Evolutionary conservation across 2,888 invertebrate species (phyloP), one percentile per base, ranked within the genome.

Genomic region (Eristalinus aeneus): DNA sequence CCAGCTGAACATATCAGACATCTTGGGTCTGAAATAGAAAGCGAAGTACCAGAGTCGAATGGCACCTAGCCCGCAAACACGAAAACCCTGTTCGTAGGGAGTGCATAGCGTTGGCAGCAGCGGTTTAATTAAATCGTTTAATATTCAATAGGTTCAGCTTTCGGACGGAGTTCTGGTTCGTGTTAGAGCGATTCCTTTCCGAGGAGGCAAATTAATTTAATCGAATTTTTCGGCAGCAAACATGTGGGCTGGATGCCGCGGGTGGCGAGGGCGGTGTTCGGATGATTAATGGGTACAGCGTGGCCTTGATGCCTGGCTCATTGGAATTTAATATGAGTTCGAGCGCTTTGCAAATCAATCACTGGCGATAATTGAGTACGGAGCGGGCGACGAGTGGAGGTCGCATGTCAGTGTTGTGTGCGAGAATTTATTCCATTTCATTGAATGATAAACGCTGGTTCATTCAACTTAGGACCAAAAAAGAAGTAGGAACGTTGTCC

Each of bases 71-170:
- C 31, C 34, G 23, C 12, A 23, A 56, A 23, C 20, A 11, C 4
- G 23, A 56, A 23, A 23, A 23, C 11, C 22, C 2, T 56, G 16
- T 10, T 56, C 22, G 11, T 27, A 11, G 27, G 27, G 27, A 5
- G 27, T 3, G 23, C 23, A 56, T 10, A 11, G 22, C 36, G 32
- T 36, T 16, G 58, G 39, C 8, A 74, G 27, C 27, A 68, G 74
- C 46, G 67, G 27, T 84, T 84, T 84, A 79, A 84, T 79, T 79
- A 84, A 84, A 84, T 84, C 69, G 64, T 74, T 83, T 78, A 78
- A 78, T 79, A 84, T 84, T 79, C 65, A 74, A 84, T 79, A 60
- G 69, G 46, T 60, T 69, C 63, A 63, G 68, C 67, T 68, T 74
- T 79, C 20, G 9, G 65, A 54, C 53, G 32, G 69, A 60, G 63